Evolutionary conservation across 1,140 invertebrate species (phyloP).

Genomic region (Drosophila kohkoa): DNA sequence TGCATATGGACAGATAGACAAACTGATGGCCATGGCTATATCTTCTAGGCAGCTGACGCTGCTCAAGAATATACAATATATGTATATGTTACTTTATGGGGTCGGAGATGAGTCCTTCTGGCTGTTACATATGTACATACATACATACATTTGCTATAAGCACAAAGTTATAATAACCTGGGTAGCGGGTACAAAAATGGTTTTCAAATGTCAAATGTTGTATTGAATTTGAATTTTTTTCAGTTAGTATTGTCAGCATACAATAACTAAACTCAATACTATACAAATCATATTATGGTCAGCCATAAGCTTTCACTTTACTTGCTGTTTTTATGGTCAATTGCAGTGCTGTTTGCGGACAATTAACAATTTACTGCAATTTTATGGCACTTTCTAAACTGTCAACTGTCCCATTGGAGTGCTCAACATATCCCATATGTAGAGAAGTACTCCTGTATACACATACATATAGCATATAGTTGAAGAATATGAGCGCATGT

Average conservation of each 20-base stretch:
- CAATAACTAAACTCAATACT: not conserved
- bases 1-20: too few species aligned
- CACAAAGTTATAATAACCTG: too few species aligned
- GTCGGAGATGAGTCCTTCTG: too few species aligned
- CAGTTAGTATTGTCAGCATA: not conserved
- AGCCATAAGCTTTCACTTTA: slow-evolving; percentile 27
- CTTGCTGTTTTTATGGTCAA: slow-evolving; percentile 50
- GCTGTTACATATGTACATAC: too few species aligned
- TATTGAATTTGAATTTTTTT: not conserved
- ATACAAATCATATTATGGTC: not conserved
- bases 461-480: not conserved
- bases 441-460: not conserved
- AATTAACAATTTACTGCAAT: slow-evolving; percentile 66
- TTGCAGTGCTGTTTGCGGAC: slow-evolving; percentile 50
- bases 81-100: too few species aligned
- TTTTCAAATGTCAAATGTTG: too few species aligned
- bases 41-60: too few species aligned
- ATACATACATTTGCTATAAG: too few species aligned
- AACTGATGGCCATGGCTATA: too few species aligned
- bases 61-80: too few species aligned
- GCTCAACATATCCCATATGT: slow-evolving; percentile 25
- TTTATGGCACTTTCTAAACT: slow-evolving; percentile 47
- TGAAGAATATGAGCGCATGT: not conserved
- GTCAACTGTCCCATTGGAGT: slow-evolving; percentile 34
- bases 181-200: too few species aligned